Evolutionary conservation across 2,797 vertebrate species (phyloP).

Genomic region (Phoxinus dragarum): DNA sequence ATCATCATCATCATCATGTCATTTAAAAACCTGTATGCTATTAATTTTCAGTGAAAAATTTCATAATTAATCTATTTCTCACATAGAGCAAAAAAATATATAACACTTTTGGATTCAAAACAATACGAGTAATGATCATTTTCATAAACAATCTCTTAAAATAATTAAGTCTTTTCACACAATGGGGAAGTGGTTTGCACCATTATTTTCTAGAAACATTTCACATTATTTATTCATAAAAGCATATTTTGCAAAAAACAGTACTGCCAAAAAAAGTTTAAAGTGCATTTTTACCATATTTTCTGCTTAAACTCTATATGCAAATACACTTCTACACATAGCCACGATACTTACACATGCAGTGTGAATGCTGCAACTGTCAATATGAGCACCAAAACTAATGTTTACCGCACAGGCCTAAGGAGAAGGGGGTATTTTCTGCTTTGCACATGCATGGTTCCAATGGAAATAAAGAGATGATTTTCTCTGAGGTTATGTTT

Average conservation of each 20-base stretch:
- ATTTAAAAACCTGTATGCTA: no score
- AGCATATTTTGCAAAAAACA: neutral
- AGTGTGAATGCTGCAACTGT: neutral
- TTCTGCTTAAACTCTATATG: neutral
- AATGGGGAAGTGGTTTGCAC: neutral
- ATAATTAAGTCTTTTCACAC: neutral
- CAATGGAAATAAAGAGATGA: conserved; percentile 14
- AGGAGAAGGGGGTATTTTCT: neutral
- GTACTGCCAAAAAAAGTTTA: neutral
- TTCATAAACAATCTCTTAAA: neutral
- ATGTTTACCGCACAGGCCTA: neutral
- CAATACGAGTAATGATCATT: neutral
- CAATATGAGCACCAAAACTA: neutral
- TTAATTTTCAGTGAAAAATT: no score
- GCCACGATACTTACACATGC: neutral
- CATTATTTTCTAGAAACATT: neutral
- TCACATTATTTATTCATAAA: neutral
- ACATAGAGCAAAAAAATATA: no score
- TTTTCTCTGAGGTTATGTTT: conserved; percentile 10
- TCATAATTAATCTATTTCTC: neutral
- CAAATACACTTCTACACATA: neutral
- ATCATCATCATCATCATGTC: no score
- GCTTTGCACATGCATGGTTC: neutral
- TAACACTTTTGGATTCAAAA: neutral
- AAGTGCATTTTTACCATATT: neutral